Conservation (phyloP, 2,797 vertebrate species). For the Myiothlypis coronata region DNA sequence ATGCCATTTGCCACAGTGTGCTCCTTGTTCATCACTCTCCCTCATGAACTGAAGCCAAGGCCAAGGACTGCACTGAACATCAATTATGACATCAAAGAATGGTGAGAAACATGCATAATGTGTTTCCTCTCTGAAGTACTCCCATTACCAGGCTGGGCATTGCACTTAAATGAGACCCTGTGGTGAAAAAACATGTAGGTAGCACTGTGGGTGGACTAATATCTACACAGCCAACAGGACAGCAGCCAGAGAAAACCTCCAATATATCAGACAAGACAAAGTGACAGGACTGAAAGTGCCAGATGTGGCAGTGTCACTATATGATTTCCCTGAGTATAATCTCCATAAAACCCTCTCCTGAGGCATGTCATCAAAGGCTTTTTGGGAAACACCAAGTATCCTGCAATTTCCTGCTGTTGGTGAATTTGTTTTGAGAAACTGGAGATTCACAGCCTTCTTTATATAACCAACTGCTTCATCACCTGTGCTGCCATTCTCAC, state of each 20-base stretch:
- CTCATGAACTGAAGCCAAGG: background rate
- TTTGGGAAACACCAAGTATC: background rate
- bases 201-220: background rate
- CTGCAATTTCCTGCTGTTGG: background rate
- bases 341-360: background rate
- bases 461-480: background rate
- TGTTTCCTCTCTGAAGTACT: background rate
- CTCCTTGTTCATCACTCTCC: background rate
- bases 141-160: background rate
- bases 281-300: background rate
- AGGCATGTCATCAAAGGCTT: background rate
- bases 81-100: background rate
- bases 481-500: background rate
- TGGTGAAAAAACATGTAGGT: background rate
- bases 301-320: background rate
- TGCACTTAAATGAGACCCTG: background rate
- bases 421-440: background rate
- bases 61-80: background rate
- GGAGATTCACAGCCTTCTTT: background rate
- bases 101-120: background rate
- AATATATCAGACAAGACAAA: background rate
- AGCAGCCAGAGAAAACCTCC: background rate
- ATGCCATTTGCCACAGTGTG: background rate
- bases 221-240: background rate
- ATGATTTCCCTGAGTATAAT: background rate